Conservation (phyloP, 2,888 invertebrate species). For the Cinara cedri region DNA sequence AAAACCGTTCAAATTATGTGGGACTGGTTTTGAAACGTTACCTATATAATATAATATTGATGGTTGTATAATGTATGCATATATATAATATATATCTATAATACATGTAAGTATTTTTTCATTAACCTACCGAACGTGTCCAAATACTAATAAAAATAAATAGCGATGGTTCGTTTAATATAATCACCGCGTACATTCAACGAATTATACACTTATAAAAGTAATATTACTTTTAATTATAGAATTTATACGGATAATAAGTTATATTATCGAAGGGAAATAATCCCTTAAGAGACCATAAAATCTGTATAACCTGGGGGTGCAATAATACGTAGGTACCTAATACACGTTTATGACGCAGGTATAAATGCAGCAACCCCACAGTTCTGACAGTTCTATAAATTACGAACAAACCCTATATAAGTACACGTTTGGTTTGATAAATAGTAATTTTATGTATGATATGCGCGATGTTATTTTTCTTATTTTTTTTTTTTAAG, state of each 20-base stretch:
- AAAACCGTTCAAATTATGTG: too few relatives aligned
- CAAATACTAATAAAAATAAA: conserved; percentile 1
- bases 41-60: too few relatives aligned
- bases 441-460: conserved; percentile 5
- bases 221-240: conserved; percentile 34
- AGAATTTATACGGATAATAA: conserved; percentile 21
- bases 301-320: conserved; percentile 12
- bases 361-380: conserved; percentile 1
- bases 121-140: not conserved
- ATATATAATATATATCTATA: too few relatives aligned
- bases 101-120: not conserved
- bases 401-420: conserved; percentile 5
- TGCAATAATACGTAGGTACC: not conserved
- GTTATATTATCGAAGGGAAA: not conserved
- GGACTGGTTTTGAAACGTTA: too few relatives aligned
- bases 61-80: too few relatives aligned
- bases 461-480: not conserved
- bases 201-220: not conserved
- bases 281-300: conserved; percentile 19
- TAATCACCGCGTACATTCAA: too few relatives aligned
- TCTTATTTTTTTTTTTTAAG: not conserved
- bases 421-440: conserved; percentile 12
- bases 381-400: conserved; percentile 7
- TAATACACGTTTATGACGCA: conserved; percentile 8
- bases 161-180: not conserved